Percentiles rank a stretch among this genome's conserved stretches.
These are phyloP conservation scores for Knipowitschia caucasica DNA, from an alignment of 2,797 vertebrate genomes.

Conservation along the genomic window DNA sequence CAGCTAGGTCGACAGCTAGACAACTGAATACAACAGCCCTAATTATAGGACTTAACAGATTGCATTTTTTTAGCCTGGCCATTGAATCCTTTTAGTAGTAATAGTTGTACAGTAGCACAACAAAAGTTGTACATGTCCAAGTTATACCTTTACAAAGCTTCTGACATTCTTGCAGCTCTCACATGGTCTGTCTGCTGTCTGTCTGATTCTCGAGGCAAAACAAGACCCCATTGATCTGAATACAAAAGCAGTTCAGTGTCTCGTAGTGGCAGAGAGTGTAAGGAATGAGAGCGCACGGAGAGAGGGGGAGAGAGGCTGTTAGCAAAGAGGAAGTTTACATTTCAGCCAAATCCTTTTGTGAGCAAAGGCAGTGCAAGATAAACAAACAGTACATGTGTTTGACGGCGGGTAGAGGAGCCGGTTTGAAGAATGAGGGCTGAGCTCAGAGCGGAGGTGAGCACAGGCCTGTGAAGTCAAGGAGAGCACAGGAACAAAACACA, in stretches of 20 bases:
- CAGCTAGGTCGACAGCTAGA: too few relatives aligned
- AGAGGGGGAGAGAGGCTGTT: slow-evolving; percentile 39
- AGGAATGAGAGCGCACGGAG: slow-evolving; percentile 52
- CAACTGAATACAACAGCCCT: too few relatives aligned
- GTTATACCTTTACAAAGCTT: slow-evolving; percentile 48
- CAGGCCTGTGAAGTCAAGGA: slow-evolving; percentile 16
- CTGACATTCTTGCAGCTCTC: slow-evolving; percentile 61
- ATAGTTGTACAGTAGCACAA: background rate
- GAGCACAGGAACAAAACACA: slow-evolving; percentile 13
- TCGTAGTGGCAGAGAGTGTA: slow-evolving; percentile 44
- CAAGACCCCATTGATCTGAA: slow-evolving; percentile 69
- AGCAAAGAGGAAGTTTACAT: slow-evolving; percentile 70
- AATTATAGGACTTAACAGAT: too few relatives aligned
- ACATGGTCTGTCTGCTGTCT: slow-evolving; percentile 54
- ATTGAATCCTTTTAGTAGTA: background rate
- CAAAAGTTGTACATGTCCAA: slow-evolving; percentile 18
- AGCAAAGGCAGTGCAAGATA: slow-evolving; percentile 60
- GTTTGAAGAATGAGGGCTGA: slow-evolving; percentile 27
- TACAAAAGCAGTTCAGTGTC: slow-evolving; percentile 63
- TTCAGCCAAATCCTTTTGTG: slow-evolving; percentile 65
- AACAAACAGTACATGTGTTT: slow-evolving; percentile 58
- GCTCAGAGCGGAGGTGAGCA: slow-evolving; percentile 19
- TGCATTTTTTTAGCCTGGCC: background rate
- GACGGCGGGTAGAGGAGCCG: slow-evolving; percentile 41
- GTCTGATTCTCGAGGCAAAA: slow-evolving; percentile 64